Evolutionary conservation across 2,888 invertebrate species (phyloP).

Genomic region (Baccha elongata): DNA sequence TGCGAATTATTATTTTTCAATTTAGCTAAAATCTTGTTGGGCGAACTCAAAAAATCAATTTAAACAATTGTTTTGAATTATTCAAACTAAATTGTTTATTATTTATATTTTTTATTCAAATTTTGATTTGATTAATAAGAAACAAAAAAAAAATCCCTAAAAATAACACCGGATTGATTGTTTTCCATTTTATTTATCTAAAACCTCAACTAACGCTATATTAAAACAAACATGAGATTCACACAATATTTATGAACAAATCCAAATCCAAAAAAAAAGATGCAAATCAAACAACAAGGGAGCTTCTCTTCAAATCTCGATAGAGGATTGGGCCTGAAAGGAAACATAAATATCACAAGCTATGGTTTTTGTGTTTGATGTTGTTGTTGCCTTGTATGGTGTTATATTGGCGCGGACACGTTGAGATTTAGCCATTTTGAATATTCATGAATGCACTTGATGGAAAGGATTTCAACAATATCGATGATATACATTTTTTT

Average conservation of each 20-base stretch:
- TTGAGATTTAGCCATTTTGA: constrained; percentile 69
- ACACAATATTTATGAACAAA: constrained; percentile 29
- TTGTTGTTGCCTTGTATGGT: constrained; percentile 24
- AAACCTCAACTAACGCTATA: constrained; percentile 39
- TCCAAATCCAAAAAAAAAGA: constrained; percentile 22
- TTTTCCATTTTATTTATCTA: constrained; percentile 32
- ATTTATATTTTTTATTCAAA: not conserved
- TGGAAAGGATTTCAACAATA: constrained; percentile 67
- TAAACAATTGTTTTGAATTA: too few species aligned
- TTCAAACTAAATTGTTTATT: too few species aligned
- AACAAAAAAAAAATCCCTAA: constrained; percentile 10
- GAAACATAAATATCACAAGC: constrained; percentile 61
- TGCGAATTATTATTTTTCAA: too few species aligned
- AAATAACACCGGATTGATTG: constrained; percentile 29
- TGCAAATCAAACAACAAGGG: constrained; percentile 45
- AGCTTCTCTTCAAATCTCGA: constrained; percentile 19
- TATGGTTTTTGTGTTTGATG: constrained; percentile 53
- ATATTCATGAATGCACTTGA: constrained; percentile 71
- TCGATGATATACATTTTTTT: constrained; percentile 53
- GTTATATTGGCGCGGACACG: constrained; percentile 58
- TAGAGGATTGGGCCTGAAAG: constrained; percentile 32
- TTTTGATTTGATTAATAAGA: constrained; percentile 25
- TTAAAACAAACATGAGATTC: too few species aligned
- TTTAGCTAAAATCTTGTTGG: too few species aligned
- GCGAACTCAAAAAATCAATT: too few species aligned